Evolutionary conservation across 2,797 vertebrate species (phyloP).

Genomic region (Percopsis omiscomaycus): DNA sequence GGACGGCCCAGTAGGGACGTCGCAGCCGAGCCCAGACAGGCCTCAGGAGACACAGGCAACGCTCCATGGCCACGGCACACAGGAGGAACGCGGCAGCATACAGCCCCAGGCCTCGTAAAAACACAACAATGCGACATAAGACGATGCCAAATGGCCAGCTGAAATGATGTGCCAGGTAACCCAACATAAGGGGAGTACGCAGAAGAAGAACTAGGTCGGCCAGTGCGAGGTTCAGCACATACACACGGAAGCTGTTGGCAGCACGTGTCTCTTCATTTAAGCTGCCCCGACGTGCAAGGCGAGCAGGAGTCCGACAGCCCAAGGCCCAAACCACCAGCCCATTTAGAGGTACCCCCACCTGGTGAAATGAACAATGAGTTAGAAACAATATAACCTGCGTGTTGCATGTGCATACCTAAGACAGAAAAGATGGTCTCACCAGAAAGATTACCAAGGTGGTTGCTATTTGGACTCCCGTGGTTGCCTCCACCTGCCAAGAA

Average conservation of each 20-base stretch:
- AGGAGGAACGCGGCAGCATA: slow-evolving; percentile 78
- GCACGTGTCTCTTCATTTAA: slow-evolving; percentile 54
- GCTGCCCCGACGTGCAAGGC: slow-evolving; percentile 51
- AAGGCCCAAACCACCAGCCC: slow-evolving; percentile 79
- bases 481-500: slow-evolving; percentile 1
- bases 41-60: slow-evolving; percentile 78
- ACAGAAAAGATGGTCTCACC: slow-evolving; percentile 48
- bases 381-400: not conserved
- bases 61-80: slow-evolving; percentile 78
- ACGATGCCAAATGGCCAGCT: slow-evolving; percentile 70
- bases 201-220: slow-evolving; percentile 78
- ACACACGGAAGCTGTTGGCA: slow-evolving; percentile 77
- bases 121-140: slow-evolving; percentile 67
- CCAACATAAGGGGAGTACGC: slow-evolving; percentile 73
- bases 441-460: slow-evolving; percentile 67
- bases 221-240: slow-evolving; percentile 79
- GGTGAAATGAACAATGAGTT: slow-evolving; percentile 8
- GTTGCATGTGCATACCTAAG: not conserved
- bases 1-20: slow-evolving; percentile 77
- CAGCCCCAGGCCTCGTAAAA: slow-evolving; percentile 76
- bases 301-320: slow-evolving; percentile 45
- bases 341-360: slow-evolving; percentile 76
- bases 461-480: slow-evolving; percentile 60
- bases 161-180: slow-evolving; percentile 59
- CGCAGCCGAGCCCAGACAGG: slow-evolving; percentile 77